Evolutionary conservation across 2,888 invertebrate species (phyloP).

Genomic region (Aquatica leii): DNA sequence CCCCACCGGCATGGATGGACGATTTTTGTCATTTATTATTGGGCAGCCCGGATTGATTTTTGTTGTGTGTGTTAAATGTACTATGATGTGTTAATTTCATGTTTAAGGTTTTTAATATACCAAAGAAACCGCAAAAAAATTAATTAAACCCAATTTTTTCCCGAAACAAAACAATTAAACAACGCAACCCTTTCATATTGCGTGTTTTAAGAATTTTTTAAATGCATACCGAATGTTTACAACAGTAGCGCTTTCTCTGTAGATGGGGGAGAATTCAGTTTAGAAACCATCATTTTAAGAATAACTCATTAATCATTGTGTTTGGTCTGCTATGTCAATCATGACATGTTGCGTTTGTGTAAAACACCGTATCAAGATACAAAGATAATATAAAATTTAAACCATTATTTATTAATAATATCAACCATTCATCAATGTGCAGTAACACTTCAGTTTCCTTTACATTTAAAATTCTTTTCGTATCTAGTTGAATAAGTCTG

Average conservation of each 20-base stretch:
- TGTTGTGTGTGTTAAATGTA: conserved; percentile 53
- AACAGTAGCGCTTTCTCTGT: conserved; percentile 35
- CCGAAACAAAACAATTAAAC: neutral
- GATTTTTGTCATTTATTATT: conserved; percentile 64
- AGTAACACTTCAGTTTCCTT: conserved; percentile 13
- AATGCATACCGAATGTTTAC: conserved; percentile 35
- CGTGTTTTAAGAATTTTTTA: conserved; percentile 34
- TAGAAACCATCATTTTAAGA: conserved; percentile 61
- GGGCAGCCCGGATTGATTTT: conserved; percentile 61
- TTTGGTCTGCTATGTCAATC: conserved; percentile 60
- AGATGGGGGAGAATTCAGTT: conserved; percentile 51
- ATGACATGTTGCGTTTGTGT: conserved; percentile 44
- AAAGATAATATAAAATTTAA: conserved; percentile 26
- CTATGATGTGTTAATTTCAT: conserved; percentile 59
- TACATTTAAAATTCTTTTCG: conserved; percentile 11
- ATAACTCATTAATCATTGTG: conserved; percentile 61
- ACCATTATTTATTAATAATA: no score
- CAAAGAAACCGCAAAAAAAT: conserved; percentile 29
- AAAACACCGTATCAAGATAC: conserved; percentile 25
- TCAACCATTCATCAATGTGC: neutral
- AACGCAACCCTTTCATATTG: conserved; percentile 37
- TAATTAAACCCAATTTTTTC: conserved; percentile 4
- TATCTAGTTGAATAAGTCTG: conserved; percentile 25
- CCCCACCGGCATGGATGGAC: conserved; percentile 62
- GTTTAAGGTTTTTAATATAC: conserved; percentile 42